Conservation (phyloP, 1,140 invertebrate species). For the Diachasmimorpha longicaudata region DNA sequence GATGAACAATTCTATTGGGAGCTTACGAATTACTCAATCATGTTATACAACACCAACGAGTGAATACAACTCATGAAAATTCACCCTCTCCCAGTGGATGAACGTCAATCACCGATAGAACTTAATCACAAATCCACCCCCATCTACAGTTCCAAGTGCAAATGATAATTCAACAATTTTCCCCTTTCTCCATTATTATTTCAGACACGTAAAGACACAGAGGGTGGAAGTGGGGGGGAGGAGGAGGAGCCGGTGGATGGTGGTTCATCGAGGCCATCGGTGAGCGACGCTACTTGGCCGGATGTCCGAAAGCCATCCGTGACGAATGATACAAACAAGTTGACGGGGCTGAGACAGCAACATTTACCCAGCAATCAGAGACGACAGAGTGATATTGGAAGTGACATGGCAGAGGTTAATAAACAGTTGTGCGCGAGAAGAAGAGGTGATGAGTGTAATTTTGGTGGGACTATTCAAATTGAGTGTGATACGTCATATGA, state of each 20-base stretch:
- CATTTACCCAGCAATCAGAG: not conserved
- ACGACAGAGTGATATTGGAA: conserved; percentile 15
- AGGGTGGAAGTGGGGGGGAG: conserved; percentile 43
- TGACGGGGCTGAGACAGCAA: conserved; percentile 27
- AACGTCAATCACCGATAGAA: no score
- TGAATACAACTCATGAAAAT: no score
- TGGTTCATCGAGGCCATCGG: conserved; percentile 44
- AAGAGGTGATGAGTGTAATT: not conserved
- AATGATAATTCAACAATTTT: not conserved
- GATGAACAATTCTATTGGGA: no score
- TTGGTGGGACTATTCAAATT: not conserved
- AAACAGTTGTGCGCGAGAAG: not conserved
- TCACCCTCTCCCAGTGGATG: no score
- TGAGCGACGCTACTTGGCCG: conserved; percentile 30
- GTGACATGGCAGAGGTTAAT: not conserved
- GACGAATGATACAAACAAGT: conserved; percentile 8
- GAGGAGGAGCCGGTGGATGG: conserved; percentile 43
- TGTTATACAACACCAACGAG: no score
- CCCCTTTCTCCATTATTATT: conserved; percentile 23
- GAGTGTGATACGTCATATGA: conserved; percentile 16
- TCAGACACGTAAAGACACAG: conserved; percentile 57
- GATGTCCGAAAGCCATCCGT: conserved; percentile 29
- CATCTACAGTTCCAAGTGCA: no score
- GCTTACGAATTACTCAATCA: no score
- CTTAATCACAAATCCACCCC: no score